Conservation (phyloP, 2,113 vertebrate species). For the Silurus meridionalis region DNA sequence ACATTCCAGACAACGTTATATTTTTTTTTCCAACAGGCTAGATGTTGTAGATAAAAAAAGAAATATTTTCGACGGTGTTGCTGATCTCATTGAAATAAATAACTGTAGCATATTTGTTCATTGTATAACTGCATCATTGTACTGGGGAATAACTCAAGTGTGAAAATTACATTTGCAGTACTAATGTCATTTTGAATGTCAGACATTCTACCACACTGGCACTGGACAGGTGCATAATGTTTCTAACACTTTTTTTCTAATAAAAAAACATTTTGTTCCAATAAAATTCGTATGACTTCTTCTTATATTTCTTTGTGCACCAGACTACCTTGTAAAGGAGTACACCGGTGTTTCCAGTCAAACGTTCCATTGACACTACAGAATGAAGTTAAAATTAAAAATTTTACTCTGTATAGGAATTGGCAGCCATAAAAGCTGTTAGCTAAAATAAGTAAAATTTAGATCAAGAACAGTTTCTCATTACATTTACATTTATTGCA, state of each 20-base stretch:
- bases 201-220: constrained; percentile 48
- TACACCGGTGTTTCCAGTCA: neutral
- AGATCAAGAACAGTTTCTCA: no score
- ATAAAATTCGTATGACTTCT: neutral
- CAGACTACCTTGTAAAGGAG: neutral
- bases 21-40: constrained; percentile 41
- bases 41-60: constrained; percentile 48
- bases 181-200: constrained; percentile 40
- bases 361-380: no score
- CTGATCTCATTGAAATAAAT: constrained; percentile 44
- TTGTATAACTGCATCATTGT: constrained; percentile 48
- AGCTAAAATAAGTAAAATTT: neutral
- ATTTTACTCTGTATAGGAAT: neutral
- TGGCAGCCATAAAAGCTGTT: neutral
- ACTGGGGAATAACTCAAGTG: constrained; percentile 42
- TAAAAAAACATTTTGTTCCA: constrained; percentile 58
- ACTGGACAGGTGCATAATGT: constrained; percentile 46
- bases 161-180: constrained; percentile 47
- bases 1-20: neutral
- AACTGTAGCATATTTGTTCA: constrained; percentile 49
- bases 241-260: constrained; percentile 58
- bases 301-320: neutral
- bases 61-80: constrained; percentile 38
- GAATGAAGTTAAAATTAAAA: no score
- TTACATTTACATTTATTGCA: no score